Evolutionary conservation across 2,113 vertebrate genomes (phyloP).

Genomic region (Corvus moneduloides): DNA sequence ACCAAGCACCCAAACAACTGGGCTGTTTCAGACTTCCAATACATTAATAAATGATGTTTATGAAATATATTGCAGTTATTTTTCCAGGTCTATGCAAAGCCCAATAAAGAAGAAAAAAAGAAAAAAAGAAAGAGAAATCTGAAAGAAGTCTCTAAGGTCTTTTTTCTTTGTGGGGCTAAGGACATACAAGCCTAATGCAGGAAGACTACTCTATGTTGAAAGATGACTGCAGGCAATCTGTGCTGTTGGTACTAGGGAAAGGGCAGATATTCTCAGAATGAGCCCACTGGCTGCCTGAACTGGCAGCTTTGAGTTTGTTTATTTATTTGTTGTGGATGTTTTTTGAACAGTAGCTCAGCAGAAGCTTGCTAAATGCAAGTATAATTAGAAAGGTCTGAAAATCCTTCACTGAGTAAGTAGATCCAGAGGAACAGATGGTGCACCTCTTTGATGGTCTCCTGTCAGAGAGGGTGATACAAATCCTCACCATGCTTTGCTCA

Average conservation of each 20-base stretch:
- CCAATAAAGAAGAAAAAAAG: background rate
- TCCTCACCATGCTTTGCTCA: background rate
- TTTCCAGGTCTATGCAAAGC: conserved; percentile 32
- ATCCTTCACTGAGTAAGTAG: background rate
- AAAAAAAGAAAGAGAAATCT: background rate
- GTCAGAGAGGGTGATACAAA: background rate
- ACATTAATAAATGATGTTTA: conserved; percentile 54
- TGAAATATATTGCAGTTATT: conserved; percentile 38
- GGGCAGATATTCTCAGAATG: background rate
- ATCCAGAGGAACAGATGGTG: background rate
- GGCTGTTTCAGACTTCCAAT: conserved; percentile 36
- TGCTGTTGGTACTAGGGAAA: background rate
- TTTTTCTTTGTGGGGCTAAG: background rate
- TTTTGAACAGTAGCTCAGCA: background rate
- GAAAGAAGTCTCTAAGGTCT: background rate
- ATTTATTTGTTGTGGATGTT: background rate
- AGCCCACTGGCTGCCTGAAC: background rate
- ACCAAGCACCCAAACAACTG: conserved; percentile 53
- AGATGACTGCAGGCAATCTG: background rate
- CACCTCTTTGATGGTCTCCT: background rate
- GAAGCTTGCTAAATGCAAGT: background rate
- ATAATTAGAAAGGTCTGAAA: conserved; percentile 20
- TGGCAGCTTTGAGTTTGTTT: background rate
- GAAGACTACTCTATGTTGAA: background rate
- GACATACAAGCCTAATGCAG: background rate